Conservation (phyloP, 2,888 invertebrate genomes). For the Gari tellinella region DNA sequence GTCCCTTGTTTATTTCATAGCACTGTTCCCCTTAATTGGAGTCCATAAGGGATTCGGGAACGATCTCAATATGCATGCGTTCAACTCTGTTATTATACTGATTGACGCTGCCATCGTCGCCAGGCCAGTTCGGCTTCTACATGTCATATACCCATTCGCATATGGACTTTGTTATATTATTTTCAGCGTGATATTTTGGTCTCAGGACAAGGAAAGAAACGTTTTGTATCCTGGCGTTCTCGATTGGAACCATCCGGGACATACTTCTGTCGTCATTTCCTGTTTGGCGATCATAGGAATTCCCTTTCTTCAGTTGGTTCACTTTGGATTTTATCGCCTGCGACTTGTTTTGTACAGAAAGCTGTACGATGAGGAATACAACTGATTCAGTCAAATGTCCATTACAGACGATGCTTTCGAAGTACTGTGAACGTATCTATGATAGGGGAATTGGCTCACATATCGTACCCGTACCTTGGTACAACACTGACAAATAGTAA, state of each 20-base stretch:
- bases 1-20: constrained; percentile 74
- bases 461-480: too few species aligned
- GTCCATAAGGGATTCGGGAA: constrained; percentile 34
- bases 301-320: constrained; percentile 64
- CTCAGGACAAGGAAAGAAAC: constrained; percentile 68
- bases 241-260: constrained; percentile 78
- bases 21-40: constrained; percentile 62
- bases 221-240: constrained; percentile 77
- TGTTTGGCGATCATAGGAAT: constrained; percentile 58
- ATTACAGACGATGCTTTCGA: too few species aligned
- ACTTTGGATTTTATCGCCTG: constrained; percentile 66
- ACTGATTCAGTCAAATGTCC: too few species aligned
- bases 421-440: too few species aligned
- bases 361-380: constrained; percentile 7
- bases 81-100: constrained; percentile 71
- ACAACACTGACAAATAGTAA: too few species aligned
- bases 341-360: constrained; percentile 29
- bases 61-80: constrained; percentile 72
- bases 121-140: constrained; percentile 72
- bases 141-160: constrained; percentile 68
- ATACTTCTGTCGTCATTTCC: constrained; percentile 51
- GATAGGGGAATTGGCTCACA: too few species aligned
- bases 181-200: constrained; percentile 76
- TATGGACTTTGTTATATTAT: constrained; percentile 68
- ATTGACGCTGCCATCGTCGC: constrained; percentile 69